Conservation (phyloP, 2,797 vertebrate species). For the Anomalospiza imberbis region DNA sequence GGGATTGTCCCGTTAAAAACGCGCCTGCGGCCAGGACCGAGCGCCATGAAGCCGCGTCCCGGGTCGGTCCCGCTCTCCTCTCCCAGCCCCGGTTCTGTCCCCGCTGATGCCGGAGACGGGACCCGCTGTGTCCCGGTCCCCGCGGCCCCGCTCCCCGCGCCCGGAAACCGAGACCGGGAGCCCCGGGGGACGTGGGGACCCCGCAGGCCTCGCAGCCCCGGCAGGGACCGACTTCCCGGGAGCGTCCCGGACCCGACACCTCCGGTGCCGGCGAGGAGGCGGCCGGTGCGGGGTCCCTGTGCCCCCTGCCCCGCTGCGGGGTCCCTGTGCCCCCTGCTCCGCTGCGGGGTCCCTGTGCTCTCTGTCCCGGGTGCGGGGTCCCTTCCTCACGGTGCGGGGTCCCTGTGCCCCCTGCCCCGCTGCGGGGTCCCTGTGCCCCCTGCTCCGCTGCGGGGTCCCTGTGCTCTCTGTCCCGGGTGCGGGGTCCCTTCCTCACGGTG, state of each 20-base stretch:
- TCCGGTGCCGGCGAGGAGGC: neutral
- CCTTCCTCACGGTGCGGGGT: too few species aligned
- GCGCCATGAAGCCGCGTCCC: neutral
- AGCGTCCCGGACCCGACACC: neutral
- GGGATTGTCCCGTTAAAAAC: neutral
- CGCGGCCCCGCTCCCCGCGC: neutral
- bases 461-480: too few species aligned
- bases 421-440: too few species aligned
- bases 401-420: too few species aligned
- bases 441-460: too few species aligned
- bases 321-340: too few species aligned
- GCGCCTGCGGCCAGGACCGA: neutral
- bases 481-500: neutral
- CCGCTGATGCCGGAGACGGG: neutral
- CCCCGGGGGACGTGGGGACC: neutral
- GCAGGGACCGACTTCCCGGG: neutral
- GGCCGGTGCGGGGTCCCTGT: neutral
- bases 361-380: neutral
- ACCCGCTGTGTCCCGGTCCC: neutral
- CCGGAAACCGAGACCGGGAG: neutral
- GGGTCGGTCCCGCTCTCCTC: neutral
- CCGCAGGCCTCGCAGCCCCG: neutral
- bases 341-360: too few species aligned
- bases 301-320: too few species aligned
- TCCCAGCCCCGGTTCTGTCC: neutral